Evolutionary conservation across 1,140 invertebrate species (phyloP).

Genomic region (Musca domestica): DNA sequence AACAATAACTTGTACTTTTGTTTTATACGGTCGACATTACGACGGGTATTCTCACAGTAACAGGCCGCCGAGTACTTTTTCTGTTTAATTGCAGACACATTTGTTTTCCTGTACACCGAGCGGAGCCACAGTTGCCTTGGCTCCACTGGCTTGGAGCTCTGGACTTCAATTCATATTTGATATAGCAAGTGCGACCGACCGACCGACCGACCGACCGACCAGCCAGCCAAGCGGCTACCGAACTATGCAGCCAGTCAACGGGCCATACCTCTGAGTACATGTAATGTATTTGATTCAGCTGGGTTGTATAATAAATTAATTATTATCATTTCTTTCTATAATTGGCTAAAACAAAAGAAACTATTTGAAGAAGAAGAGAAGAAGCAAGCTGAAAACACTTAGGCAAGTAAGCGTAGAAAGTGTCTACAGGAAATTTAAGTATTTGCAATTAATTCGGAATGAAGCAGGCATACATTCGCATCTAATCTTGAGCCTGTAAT

Average conservation of each 20-base stretch:
- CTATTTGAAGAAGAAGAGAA: neutral
- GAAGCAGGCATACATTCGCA: no score
- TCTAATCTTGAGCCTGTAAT: no score
- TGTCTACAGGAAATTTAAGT: conserved; percentile 10
- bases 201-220: no score
- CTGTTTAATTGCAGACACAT: conserved; percentile 7
- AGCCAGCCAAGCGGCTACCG: no score
- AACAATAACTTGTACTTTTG: neutral
- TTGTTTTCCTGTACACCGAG: conserved; percentile 11
- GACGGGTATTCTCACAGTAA: no score
- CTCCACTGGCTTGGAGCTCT: no score
- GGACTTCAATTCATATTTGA: no score
- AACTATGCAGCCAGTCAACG: no score
- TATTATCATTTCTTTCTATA: conserved; percentile 15
- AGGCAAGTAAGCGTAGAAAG: neutral
- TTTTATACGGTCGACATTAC: no score
- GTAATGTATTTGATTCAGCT: neutral
- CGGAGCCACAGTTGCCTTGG: neutral
- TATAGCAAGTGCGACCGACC: no score
- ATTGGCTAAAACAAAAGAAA: conserved; percentile 1
- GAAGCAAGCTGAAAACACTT: neutral
- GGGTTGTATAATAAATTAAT: conserved; percentile 22
- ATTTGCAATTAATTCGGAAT: neutral
- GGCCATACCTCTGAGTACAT: no score
- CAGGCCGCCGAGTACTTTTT: neutral